These are phyloP conservation scores for Chelonus insularis DNA, from an alignment of 1,140 invertebrate genomes.

Conservation along the genomic window DNA sequence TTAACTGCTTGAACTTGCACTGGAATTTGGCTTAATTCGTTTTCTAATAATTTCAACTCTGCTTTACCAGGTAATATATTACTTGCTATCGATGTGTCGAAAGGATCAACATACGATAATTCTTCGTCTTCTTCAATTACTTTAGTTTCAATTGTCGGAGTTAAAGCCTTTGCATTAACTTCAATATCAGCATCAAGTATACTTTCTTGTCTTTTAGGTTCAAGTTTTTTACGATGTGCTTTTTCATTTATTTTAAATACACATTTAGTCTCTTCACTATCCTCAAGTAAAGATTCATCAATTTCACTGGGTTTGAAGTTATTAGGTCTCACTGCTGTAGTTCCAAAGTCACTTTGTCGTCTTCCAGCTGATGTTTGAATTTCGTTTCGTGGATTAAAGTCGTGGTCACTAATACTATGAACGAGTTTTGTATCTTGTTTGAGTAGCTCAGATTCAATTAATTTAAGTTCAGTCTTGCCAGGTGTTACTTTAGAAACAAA, in stretches of 20 bases:
- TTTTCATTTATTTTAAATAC: slow-evolving; percentile 24
- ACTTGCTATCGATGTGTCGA: slow-evolving; percentile 77
- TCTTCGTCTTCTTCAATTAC: slow-evolving; percentile 44
- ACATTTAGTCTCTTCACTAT: slow-evolving; percentile 26
- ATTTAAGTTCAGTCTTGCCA: slow-evolving; percentile 73
- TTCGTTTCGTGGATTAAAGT: slow-evolving; percentile 64
- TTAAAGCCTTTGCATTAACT: slow-evolving; percentile 67
- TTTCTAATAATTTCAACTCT: slow-evolving; percentile 76
- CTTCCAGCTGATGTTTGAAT: slow-evolving; percentile 15
- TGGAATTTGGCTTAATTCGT: slow-evolving; percentile 64
- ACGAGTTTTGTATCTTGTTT: slow-evolving; percentile 41
- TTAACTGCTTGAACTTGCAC: slow-evolving; percentile 33
- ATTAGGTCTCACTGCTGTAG: slow-evolving; percentile 25
- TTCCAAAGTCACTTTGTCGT: slow-evolving; percentile 42
- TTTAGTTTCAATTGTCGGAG: slow-evolving; percentile 62
- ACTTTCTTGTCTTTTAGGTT: slow-evolving; percentile 46
- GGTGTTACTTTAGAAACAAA: slow-evolving; percentile 71
- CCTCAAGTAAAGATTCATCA: slow-evolving; percentile 25
- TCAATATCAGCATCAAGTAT: slow-evolving; percentile 65
- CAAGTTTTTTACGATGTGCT: slow-evolving; percentile 14
- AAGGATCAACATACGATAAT: slow-evolving; percentile 67
- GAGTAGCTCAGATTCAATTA: slow-evolving; percentile 71
- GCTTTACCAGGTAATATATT: slow-evolving; percentile 76
- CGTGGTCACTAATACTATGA: slow-evolving; percentile 63
- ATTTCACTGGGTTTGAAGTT: slow-evolving; percentile 31